Base-by-base conservation (phyloP, 2,888 invertebrate species). In the Parthenolecanium corni region DNA sequence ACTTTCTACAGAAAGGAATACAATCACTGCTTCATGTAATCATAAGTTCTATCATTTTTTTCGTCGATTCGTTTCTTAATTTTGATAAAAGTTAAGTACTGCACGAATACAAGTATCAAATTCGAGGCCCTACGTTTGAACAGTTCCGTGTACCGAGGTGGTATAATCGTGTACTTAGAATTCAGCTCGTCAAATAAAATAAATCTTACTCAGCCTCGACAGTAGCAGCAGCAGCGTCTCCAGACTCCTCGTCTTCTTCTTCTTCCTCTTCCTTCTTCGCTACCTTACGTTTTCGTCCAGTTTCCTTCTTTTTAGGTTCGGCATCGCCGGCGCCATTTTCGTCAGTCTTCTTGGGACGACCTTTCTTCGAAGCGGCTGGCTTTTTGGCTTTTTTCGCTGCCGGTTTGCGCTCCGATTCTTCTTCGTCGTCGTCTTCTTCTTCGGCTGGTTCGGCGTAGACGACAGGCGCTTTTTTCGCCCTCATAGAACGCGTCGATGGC, bases 281-380 rank as follows among this genome's bases (percentile, higher is more conserved):
- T 23, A 23, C 54, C 9, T 31, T 31, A 9, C 31, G 31, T 9
- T 31, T 31, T 31, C 31, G 31, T 6, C 31, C 31, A 6, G 31
- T 6, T 31, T 31, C 31, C 31, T 31, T 31, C 9, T 31, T 31
- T 9, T 31, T 31, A 31, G 31, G 4, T 1, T 42, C 42, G 1
- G 38, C 40, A 1, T 54, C 54, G n/a, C 23, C 40, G 23, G 16
- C 54, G 6, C 9, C 23, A 21, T 5, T 36, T 1, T 2, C 12
- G 38, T 54, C 42, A 40, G 38, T 40, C 23, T 54, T 54, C 24
- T 54, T 54, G 23, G 23, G 23, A 16, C 40, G 54, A 14, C 16
- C 42, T 24, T 54, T 54, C 40, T 54, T 54, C 11, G 40, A 2
- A 36, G 31, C 38, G 16, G 24, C 42, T 18, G 54, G 54, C 42